phyloP scores from a whole-genome alignment of 2,888 invertebrate genomes.

The Schizotus pectinicornis region DNA sequence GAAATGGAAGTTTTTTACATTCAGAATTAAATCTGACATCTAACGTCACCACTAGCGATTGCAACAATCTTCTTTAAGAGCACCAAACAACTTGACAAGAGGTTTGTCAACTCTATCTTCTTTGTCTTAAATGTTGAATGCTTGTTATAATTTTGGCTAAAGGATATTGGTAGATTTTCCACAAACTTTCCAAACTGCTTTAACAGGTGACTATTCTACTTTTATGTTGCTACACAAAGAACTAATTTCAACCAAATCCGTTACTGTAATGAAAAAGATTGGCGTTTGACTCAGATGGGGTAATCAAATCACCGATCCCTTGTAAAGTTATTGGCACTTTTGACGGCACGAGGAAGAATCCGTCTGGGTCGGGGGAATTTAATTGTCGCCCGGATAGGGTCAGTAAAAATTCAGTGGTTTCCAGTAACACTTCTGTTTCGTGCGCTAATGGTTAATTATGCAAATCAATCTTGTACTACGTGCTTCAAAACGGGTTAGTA shows the following conservation, averaged over 20 bases:
- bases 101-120: too few species aligned
- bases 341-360: not conserved
- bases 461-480: not conserved
- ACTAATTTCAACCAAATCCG: conserved; percentile 8
- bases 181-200: too few species aligned
- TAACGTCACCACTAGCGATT: too few species aligned
- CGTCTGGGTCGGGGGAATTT: not conserved
- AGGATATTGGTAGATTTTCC: too few species aligned
- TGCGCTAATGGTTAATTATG: not conserved
- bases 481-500: not conserved
- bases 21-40: too few species aligned
- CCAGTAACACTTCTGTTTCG: not conserved
- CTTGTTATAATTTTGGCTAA: too few species aligned
- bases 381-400: not conserved
- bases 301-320: conserved; percentile 23
- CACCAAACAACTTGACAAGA: too few species aligned
- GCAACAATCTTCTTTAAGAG: too few species aligned
- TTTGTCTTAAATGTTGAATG: too few species aligned
- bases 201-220: not conserved
- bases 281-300: conserved; percentile 4
- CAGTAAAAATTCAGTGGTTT: not conserved
- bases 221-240: not conserved
- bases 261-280: conserved; percentile 15
- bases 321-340: conserved; percentile 21
- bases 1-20: too few species aligned